These are phyloP conservation scores for Mormyrops attenuatus DNA, from an alignment of 2,797 vertebrate species.

Conservation along the genomic window DNA sequence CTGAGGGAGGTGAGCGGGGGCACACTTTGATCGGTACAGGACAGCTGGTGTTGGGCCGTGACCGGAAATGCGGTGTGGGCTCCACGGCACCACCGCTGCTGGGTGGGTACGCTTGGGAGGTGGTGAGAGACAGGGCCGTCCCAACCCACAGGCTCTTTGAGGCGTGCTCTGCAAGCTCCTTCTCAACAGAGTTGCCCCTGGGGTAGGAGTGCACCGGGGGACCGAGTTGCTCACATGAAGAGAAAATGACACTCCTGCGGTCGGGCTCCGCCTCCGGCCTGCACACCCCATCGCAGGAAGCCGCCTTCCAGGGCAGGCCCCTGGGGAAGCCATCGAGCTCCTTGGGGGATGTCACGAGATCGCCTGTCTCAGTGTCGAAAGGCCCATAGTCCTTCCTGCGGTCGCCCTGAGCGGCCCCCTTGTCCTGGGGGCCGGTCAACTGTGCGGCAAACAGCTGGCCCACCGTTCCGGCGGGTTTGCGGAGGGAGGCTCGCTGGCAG, in stretches of 20 bases:
- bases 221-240: slow-evolving; percentile 84
- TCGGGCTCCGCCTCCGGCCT: slow-evolving; percentile 92
- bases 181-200: slow-evolving; percentile 84
- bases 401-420: slow-evolving; percentile 97
- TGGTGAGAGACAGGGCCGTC: slow-evolving; percentile 84
- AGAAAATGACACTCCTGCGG: slow-evolving; percentile 94
- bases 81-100: slow-evolving; percentile 69
- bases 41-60: slow-evolving; percentile 95
- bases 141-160: slow-evolving; percentile 88
- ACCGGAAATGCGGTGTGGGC: slow-evolving; percentile 74
- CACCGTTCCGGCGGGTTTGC: slow-evolving; percentile 72
- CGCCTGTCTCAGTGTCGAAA: slow-evolving; percentile 75
- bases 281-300: slow-evolving; percentile 82
- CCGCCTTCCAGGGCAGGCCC: slow-evolving; percentile 78
- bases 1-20: slow-evolving; percentile 89
- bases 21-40: slow-evolving; percentile 99
- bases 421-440: slow-evolving; percentile 82
- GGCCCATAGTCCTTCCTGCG: slow-evolving; percentile 88
- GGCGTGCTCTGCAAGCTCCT: slow-evolving; percentile 85
- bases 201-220: slow-evolving; percentile 87
- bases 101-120: slow-evolving; percentile 82
- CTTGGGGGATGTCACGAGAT: slow-evolving; percentile 76
- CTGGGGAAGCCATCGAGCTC: slow-evolving; percentile 75
- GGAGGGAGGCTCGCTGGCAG: slow-evolving; percentile 82
- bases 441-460: slow-evolving; percentile 78